Base-by-base conservation (phyloP, 2,797 vertebrate genomes). In the Leontopithecus rosalia region DNA sequence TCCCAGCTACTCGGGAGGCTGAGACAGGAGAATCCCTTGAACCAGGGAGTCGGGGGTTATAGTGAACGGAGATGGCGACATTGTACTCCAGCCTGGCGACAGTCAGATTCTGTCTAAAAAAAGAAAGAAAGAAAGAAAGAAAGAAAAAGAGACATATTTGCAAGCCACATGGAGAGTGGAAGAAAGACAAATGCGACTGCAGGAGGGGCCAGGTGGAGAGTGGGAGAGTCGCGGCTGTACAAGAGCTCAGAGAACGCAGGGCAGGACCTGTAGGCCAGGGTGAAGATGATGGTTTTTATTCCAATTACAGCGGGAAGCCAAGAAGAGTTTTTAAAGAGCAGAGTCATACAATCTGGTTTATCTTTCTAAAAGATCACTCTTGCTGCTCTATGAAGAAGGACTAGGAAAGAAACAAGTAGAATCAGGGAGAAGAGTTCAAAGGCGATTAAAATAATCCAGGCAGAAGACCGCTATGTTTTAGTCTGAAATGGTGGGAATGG, bases 111-210 rank as follows among this genome's bases (percentile, higher is more conserved):
- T 3, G 20, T 22, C 7, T 22, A 9, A 55, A 55, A 55, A 52
- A 55, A 50, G 14, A 50, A 48, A 43, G 6, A 11, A 46, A 6
- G 11, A 46, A 48, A 48, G 13, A 48, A 48, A 50, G 43, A 46
- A 46, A 19, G 50, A 52, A 52, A 92, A 89, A 67, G 89, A 97
- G 80, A 52, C 43, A 28, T 72, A 70, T 84, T 94, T 96, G 50
- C 52, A 84, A 93, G 72, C 36, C 52, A n/a, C n/a, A 2, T 0
- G 48, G 79, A 36, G 52, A 20, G 2, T 1, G 5, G 85, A 84
- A 70, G 55, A 73, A 52, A 55, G 43, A 33, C 20, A 55, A 64
- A 75, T 7, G 15, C 26, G 22, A 24, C 48, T 22, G 58, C 43
- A 50, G 7, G 1, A 22, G 61, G 48, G 30, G 39, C 79, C 19